Evolutionary conservation across 2,113 vertebrate genomes (phyloP), one percentile per base, ranked within the genome.

Genomic region (Lycocorax pyrrhopterus): DNA sequence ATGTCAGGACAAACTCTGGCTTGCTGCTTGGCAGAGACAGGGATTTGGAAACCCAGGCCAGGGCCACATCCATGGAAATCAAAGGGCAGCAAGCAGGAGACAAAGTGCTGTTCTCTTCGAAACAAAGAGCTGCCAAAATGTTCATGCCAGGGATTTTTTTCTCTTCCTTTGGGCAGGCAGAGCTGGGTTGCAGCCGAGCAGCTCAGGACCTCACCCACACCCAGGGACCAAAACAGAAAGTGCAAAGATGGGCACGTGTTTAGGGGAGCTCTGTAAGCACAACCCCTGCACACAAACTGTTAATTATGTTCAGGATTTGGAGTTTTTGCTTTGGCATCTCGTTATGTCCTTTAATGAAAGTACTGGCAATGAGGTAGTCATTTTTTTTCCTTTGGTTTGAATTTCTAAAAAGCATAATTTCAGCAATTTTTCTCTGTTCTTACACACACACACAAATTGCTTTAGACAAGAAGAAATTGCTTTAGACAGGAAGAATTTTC

Each of bases 401-500:
- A 78, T 96, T 95, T 96, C 92, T 89, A 68, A 93, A 96, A 94
- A 96, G 77, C 83, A 73, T 92, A 75, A 93, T 96, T 95, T 96
- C 93, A 95, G 90, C 92, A 94, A 16, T 96, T 93, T 94, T 75
- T 92, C 93, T 93, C 85, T 93, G 60, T 92, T 94, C 77, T 87
- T 90, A 74, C 33, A 56, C 43, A 55, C 60, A 63, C 53, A 41
- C 80, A 71, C 6, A 44, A 93, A 96, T 92, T 95, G 87, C 76
- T 97, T 97, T 87, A 72, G 96, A 92, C 92, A 90, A 85, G 95
- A 95, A 96, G 84, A 94, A 95, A 91, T 91, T 86, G 84, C 89
- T 95, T 97, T 90, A 82, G 96, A 94, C 91, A 86, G 93, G 96
- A 96, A 97, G 90, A 95, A 95, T 97, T 96, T 96, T 89, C 91